Percentiles rank a stretch among this genome's conserved stretches.
Conservation (phyloP, 2,113 vertebrate genomes). For the Herpetotheres cachinnans region DNA sequence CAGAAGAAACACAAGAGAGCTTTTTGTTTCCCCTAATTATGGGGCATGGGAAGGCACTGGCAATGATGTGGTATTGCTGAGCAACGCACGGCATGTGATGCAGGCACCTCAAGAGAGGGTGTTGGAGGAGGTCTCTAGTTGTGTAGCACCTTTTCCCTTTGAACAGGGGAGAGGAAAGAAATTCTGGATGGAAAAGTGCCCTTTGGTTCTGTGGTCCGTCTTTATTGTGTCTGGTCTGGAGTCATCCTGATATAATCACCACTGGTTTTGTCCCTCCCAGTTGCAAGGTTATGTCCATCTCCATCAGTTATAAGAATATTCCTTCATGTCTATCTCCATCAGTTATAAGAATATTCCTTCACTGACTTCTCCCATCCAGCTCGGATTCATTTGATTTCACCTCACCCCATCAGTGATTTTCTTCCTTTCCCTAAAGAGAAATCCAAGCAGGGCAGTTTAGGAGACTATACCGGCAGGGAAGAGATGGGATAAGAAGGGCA, state of each 20-base stretch:
- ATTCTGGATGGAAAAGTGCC: background rate
- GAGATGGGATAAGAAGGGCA: background rate
- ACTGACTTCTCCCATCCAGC: background rate
- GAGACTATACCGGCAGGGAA: background rate
- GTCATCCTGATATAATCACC: background rate
- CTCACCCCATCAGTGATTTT: background rate
- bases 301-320: background rate
- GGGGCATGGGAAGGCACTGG: constrained; percentile 7
- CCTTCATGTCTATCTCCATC: no score
- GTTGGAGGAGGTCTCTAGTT: background rate
- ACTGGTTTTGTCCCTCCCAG: background rate
- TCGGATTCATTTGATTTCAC: background rate
- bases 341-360: background rate
- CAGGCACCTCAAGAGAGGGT: background rate
- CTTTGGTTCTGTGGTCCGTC: background rate
- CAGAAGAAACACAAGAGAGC: constrained; percentile 35
- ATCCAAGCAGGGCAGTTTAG: background rate
- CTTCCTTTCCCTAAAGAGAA: background rate
- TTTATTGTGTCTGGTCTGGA: background rate
- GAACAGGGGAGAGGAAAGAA: background rate
- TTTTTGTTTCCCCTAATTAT: background rate
- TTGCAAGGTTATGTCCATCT: background rate
- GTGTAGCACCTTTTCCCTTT: background rate
- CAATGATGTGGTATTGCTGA: background rate
- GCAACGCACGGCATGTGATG: background rate